Evolutionary conservation across 1,140 invertebrate genomes (phyloP).

Genomic region (Aphidius ervi): DNA sequence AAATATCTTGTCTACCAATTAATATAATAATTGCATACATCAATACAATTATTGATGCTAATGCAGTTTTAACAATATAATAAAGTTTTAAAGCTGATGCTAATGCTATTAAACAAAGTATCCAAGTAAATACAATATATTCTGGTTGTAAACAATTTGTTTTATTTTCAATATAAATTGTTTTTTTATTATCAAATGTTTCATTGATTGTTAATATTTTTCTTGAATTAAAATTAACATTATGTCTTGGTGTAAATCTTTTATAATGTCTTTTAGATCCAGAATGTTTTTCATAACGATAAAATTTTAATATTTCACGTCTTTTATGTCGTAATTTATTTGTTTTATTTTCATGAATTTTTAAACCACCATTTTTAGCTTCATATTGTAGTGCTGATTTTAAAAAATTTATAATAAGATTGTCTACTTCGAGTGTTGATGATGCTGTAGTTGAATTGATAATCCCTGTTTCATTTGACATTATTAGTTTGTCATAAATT

Average conservation of each 20-base stretch:
- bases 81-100: conserved; percentile 90
- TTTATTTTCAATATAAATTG: background rate
- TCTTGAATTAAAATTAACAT: conserved; percentile 20
- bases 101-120: conserved; percentile 84
- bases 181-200: background rate
- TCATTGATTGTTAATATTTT: conserved; percentile 31
- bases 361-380: background rate
- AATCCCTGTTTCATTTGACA: background rate
- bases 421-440: conserved; percentile 25
- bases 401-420: conserved; percentile 41
- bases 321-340: conserved; percentile 20
- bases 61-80: conserved; percentile 81
- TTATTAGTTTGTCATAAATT: conserved; percentile 11
- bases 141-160: conserved; percentile 66
- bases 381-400: conserved; percentile 35
- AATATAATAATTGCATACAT: conserved; percentile 70
- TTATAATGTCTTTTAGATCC: conserved; percentile 30
- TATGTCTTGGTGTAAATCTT: conserved; percentile 23
- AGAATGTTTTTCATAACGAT: conserved; percentile 32
- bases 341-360: background rate
- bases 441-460: background rate
- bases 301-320: conserved; percentile 34
- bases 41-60: conserved; percentile 72
- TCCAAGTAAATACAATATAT: conserved; percentile 90
- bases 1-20: conserved; percentile 51